A percentile compares a stretch with the other conserved stretches of the same genome.
Evolutionary conservation across 2,113 vertebrate genomes (phyloP).

Genomic region (Gymnogyps californianus): DNA sequence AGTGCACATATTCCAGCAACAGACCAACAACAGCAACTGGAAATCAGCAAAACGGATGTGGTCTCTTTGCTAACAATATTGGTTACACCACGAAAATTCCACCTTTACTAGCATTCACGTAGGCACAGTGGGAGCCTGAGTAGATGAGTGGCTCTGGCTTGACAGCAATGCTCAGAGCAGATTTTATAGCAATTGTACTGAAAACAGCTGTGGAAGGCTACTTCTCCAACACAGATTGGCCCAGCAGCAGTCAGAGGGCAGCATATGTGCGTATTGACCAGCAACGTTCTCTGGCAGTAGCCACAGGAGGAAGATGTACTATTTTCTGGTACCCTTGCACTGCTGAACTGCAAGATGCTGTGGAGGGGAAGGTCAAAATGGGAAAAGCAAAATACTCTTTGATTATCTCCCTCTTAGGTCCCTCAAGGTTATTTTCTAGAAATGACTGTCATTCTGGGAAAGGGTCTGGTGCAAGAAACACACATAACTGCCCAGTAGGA

Average conservation of each 20-base stretch:
- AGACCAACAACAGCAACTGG: background rate
- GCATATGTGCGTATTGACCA: background rate
- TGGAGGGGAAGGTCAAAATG: background rate
- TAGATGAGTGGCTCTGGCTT: background rate
- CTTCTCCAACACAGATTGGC: background rate
- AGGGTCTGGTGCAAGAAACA: background rate
- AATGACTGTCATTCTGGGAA: background rate
- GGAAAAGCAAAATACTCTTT: background rate
- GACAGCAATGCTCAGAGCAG: background rate
- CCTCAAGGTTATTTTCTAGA: background rate
- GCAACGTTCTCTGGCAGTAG: background rate
- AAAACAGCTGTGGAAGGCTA: background rate
- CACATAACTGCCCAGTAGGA: background rate
- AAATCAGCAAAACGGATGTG: background rate
- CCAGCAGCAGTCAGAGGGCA: background rate
- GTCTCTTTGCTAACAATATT: background rate
- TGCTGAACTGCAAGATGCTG: background rate
- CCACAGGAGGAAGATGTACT: background rate
- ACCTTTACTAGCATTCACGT: background rate
- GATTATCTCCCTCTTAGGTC: background rate
- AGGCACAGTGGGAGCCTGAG: background rate
- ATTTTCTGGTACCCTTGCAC: background rate
- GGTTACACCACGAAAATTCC: background rate
- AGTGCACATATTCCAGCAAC: background rate
- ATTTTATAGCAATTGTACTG: background rate